Base-by-base conservation (phyloP, 2,888 invertebrate species). In the Cataglyphis livida region DNA sequence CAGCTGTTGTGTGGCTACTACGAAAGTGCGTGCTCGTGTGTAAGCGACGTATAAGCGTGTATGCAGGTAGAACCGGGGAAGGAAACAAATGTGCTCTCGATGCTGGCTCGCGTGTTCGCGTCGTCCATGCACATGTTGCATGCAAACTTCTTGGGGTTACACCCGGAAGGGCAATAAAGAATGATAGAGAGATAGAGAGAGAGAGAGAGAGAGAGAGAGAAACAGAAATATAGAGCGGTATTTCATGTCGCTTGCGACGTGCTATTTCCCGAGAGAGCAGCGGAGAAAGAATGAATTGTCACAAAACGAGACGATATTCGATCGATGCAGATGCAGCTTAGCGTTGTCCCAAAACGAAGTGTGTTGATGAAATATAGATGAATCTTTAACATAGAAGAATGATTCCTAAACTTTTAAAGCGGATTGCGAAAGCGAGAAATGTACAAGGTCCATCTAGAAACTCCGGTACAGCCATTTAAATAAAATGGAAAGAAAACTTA, bases 1-100 rank as follows among this genome's bases (percentile, higher is more conserved):
- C 64, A 75, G 74, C 62, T 62, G 51, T 51, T 62, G 51, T 51
- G n/a, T 7, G 48, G 25, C 57, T 25, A 48, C 25, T 38, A 62
- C 48, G 48, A 75, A 75, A 75, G 62, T 64, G 74, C 74, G 64
- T 75, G 74, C 62, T 74, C 62, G 62, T 21, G 62, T 61, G 41
- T 62, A 44, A 74, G 41, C 59, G 28, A 59, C 28, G 59, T 73
- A 44, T 44, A 73, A 61, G 15, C 32, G 62, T 35, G 62, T 64
- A 51, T 51, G 51, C 74, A 75, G 64, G 62, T 75, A 75, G 51
- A 64, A 35, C 35, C 64, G 35, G 35, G 25, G 12, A 48, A 62
- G 62, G 48, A 75, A 75, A 64, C 62, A 25, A 64, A 51, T 41
- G 35, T 75, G 74, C 48, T 21, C 62, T 41, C 44, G 44, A 32